Base-by-base conservation (phyloP, 1,140 invertebrate genomes). In the Lordiphosa mommai region DNA sequence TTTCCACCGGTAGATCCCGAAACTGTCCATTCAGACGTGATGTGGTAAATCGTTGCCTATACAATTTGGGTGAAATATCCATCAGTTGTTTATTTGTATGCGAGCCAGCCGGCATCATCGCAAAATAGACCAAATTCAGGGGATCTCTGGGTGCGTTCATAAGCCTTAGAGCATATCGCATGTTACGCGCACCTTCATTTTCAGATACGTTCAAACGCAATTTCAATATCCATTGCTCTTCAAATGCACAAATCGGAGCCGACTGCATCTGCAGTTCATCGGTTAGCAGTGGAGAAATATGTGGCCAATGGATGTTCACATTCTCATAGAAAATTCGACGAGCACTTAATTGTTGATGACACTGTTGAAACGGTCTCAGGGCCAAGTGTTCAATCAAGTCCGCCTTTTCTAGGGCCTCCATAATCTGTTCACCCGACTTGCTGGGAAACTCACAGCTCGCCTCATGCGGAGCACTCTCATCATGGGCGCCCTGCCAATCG, bases 291-390 rank as follows among this genome's bases (percentile, higher is more conserved):
- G 23, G 4, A 23, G 40, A 3, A 0, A 6, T 3, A 8, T 16
- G 4, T 8, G 16, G 61, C 61, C 55, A 59, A 7, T 20, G n/a
- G 12, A 65, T 12, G 3, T 50, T 23, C 17, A 66, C n/a, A 38
- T 61, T 49, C 7, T 29, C 1, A 9, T 41, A 61, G 6, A n/a
- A 32, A 2, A 61, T 23, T 0, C 57, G 16, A 2, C 12, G 2
- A 16, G 50, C 44, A 4, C 44, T 49, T 23, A 66, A 6, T 3
- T 30, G 1, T 2, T 10, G 17, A n/a, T 48, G 14, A 10, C 57
- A 60, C 4, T 30, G 13, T 1, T 7, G 1, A 14, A 60, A 3
- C 0, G 13, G 1, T 1, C 1, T n/a, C 5, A 3, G 1, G 0
- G 9, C n/a, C 6, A 6, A 1, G 1, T n/a, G 8, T 7, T 40